A percentile compares a stretch with the other conserved stretches of the same genome.
Evolutionary conservation across 2,113 vertebrate species (phyloP).

Genomic region (Eira barbara): DNA sequence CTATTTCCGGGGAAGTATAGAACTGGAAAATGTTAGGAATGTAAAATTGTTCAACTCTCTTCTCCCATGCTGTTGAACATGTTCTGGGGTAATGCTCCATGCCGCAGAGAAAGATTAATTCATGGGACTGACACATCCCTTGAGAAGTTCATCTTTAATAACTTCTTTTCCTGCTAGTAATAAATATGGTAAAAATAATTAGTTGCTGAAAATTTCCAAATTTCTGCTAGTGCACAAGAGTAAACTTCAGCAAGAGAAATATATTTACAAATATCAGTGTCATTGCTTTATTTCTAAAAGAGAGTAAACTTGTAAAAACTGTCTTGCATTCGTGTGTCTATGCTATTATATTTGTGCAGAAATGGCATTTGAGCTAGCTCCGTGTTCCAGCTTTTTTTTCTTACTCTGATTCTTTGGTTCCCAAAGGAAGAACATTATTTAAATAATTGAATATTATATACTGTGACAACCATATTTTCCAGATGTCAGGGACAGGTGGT

Average conservation of each 20-base stretch:
- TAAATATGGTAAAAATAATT: neutral
- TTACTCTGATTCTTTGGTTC: neutral
- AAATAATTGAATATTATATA: conserved; percentile 31
- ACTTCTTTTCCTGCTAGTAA: neutral
- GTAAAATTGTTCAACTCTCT: neutral
- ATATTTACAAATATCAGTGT: neutral
- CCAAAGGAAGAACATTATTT: conserved; percentile 16
- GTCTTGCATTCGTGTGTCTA: neutral
- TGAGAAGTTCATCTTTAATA: neutral
- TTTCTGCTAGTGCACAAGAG: neutral
- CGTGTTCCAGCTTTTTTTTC: neutral
- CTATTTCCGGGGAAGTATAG: neutral
- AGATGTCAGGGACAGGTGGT: conserved; percentile 23
- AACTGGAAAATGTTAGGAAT: conserved; percentile 12
- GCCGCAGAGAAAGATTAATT: neutral
- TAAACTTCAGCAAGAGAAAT: neutral
- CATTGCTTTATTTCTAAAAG: neutral
- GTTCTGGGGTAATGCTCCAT: neutral
- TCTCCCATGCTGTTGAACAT: neutral
- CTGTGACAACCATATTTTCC: neutral
- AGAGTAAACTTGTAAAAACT: neutral
- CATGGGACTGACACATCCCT: neutral
- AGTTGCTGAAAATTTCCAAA: neutral
- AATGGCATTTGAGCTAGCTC: neutral
- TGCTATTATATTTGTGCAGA: neutral